phyloP scores from a whole-genome alignment of 2,113 vertebrate species.

The Brachyhypopomus gauderio region DNA sequence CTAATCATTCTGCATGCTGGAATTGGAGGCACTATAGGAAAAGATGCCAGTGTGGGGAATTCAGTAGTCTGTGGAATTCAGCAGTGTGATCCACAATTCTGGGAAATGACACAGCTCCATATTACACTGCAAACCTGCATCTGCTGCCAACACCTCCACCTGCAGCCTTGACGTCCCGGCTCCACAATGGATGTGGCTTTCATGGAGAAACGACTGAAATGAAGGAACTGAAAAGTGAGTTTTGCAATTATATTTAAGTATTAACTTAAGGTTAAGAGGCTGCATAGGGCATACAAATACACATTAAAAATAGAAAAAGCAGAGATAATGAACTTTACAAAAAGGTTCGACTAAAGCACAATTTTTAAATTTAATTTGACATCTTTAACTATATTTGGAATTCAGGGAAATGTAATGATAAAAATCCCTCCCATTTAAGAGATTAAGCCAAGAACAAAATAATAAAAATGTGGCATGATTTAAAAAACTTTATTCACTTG shows the following conservation, averaged over 20 bases:
- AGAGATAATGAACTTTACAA: constrained; percentile 17
- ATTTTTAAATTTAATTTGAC: constrained; percentile 6
- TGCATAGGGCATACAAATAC: background rate
- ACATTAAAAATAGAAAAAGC: background rate
- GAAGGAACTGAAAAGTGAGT: background rate
- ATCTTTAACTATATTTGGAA: background rate
- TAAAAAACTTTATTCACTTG: background rate
- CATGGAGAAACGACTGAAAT: background rate
- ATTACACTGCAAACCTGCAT: background rate
- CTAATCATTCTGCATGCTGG: background rate
- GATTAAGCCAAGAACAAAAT: background rate
- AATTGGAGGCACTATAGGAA: background rate
- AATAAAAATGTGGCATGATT: constrained; percentile 24
- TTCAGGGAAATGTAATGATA: constrained; percentile 13
- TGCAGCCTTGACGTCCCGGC: background rate
- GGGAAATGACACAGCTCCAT: background rate
- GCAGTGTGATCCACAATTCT: background rate
- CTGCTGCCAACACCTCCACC: background rate
- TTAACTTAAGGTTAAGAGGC: constrained; percentile 11
- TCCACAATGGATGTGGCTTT: background rate
- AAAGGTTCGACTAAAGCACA: constrained; percentile 23
- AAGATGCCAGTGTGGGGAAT: background rate
- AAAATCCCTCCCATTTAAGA: background rate
- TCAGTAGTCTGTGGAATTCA: background rate
- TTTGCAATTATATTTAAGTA: background rate